Evolutionary conservation across 30 jellyfish, hydroid and myxozoan genomes (phyloP), one percentile per base, ranked within the genome.

Genomic region (Aurelia sp.): DNA sequence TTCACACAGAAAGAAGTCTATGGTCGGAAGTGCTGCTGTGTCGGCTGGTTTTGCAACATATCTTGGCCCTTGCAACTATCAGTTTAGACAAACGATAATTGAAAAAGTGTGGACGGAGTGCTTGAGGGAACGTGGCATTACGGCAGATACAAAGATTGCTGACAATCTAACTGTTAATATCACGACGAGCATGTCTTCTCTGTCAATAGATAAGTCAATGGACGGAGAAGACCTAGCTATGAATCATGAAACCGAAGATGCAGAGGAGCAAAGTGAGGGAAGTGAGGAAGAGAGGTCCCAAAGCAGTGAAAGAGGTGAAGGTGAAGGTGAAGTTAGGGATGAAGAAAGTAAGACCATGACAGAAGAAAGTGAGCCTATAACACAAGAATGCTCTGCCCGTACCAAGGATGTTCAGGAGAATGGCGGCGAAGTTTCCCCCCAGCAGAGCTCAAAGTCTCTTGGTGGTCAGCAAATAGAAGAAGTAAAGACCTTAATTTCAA

Each of bases 111-210:
- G 97, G 95, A 82, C 88, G 13, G 74, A 77, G 20, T 90, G 95
- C 77, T 72, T 90, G 85, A 61, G 48, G 21, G 91, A 90, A 16
- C 92, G 91, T 22, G 97, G 97, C 50, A 90, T 90, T 21, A 66
- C 55, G 11, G 35, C 61, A 12, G 88, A 82, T 64, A 50, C 62
- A 22, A 59, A 64, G 68, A 74, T 74, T 35, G 79, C 79, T 13
- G 81, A 78, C 62, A 75, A 86, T 51, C 63, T 82, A 27, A 78
- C 95, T 23, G 72, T 66, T 55, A 86, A 57, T 21, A 57, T 68
- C 44, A 57, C 83, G 50, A 51, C 63, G 86, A 75, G 85, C 79
- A 74, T 70, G 85, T 69, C 74, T 41, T 13, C 35, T 27, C 4
- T 53, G 21, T 58, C 79, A 23, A 4, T 61, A 23, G 33, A 31